Percentiles rank a stretch among this genome's conserved stretches.
Conservation (phyloP, 2,113 vertebrate genomes). For the Eurypyga helias region DNA sequence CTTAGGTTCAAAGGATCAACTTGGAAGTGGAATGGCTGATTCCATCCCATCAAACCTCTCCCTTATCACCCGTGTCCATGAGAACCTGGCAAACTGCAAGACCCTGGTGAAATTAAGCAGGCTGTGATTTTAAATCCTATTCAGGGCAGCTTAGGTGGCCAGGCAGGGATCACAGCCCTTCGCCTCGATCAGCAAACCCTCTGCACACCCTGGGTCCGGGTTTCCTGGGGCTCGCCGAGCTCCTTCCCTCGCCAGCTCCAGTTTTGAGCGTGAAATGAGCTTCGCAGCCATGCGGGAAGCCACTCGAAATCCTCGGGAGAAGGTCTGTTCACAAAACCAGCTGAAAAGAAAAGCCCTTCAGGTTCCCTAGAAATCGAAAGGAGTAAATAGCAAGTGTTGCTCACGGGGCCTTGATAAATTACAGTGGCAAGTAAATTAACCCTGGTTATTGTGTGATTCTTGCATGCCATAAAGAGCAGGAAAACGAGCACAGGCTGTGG, state of each 20-base stretch:
- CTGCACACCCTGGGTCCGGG: neutral
- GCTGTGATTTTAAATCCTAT: neutral
- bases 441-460: neutral
- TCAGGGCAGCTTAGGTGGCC: neutral
- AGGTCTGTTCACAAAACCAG: neutral
- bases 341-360: neutral
- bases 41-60: neutral
- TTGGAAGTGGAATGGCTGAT: neutral
- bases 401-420: neutral
- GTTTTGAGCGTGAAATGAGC: neutral
- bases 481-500: neutral
- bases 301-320: neutral
- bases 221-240: accelerated
- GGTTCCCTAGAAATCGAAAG: neutral
- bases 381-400: neutral
- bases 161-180: neutral
- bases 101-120: neutral
- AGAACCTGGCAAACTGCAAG: neutral
- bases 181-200: neutral
- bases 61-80: accelerated
- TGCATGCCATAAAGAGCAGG: neutral
- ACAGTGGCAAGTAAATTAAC: neutral
- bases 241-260: neutral
- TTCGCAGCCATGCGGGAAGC: neutral
- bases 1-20: neutral